phyloP scores from a whole-genome alignment of 1,140 invertebrate species.

The Microplitis mediator region DNA sequence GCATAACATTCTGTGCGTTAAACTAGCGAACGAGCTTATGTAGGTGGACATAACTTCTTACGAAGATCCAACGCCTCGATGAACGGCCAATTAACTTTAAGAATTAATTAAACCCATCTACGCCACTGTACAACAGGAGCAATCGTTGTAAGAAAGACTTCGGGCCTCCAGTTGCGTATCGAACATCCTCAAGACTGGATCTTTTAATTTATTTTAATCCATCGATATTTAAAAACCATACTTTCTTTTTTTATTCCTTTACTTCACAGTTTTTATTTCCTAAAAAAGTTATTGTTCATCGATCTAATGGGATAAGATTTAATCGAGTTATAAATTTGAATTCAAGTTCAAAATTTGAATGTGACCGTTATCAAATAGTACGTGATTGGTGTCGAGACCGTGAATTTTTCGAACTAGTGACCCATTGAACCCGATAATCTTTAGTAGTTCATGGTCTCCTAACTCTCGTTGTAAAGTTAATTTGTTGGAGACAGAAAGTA shows the following conservation, averaged over 20 bases:
- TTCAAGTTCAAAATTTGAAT: background rate
- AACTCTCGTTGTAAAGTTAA: background rate
- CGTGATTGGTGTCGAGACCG: constrained; percentile 28
- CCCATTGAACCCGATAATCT: constrained; percentile 52
- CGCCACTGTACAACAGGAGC: constrained; percentile 55
- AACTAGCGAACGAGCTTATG: background rate
- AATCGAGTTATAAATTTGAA: background rate
- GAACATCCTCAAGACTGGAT: constrained; percentile 51
- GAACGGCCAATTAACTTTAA: constrained; percentile 31
- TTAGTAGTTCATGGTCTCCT: constrained; percentile 12
- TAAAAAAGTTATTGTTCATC: too few relatives aligned
- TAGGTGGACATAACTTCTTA: background rate
- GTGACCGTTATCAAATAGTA: constrained; percentile 41
- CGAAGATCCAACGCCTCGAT: constrained; percentile 24
- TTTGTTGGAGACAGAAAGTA: too few relatives aligned
- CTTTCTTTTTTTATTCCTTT: background rate
- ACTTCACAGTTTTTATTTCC: too few relatives aligned
- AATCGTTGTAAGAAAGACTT: constrained; percentile 55
- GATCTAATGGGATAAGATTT: background rate
- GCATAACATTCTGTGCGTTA: background rate
- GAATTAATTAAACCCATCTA: constrained; percentile 53
- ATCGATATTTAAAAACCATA: background rate
- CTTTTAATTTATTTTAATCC: background rate
- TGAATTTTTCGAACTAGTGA: constrained; percentile 47
- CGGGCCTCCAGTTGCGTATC: constrained; percentile 53